Evolutionary conservation across 2,113 vertebrate genomes (phyloP), one percentile per base, ranked within the genome.

Genomic region (Chaetops frenatus): DNA sequence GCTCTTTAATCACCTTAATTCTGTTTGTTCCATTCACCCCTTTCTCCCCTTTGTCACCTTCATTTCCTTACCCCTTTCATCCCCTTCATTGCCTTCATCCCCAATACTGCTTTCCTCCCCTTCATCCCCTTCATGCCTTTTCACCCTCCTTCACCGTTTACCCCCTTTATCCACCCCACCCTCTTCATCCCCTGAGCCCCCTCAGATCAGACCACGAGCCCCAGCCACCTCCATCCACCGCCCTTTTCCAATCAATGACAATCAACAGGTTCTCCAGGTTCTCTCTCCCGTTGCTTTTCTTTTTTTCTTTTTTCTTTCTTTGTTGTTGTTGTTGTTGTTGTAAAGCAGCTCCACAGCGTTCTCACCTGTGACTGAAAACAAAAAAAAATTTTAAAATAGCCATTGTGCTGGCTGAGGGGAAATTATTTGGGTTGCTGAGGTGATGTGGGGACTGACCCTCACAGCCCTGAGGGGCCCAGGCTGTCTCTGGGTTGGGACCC

Each of bases 381-480:
- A 58, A 2, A 9, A 7, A 11, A 24, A 18, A n/a, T n/a, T n/a
- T n/a, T n/a, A 28, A 19, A 5, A 42, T 25, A 28, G 2, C 24
- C 33, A 28, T 2, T 1, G 0, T 62, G 4, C 28, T 20, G 31
- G 6, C 45, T 58, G 65, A 74, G 50, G 33, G 47, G 29, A 67
- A 57, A 14, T 20, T 0, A 7, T 6, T 5, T n/a, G 42, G 24
- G 2, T 22, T 14, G 1, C 22, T 78, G 44, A 31, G 64, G 44
- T 29, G 70, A 4, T 38, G 33, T 2, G 2, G 5, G 62, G 48
- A 6, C 6, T 4, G 58, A 12, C 3, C 23, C 66, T 56, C 35
- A 2, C 10, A 42, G 50, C 21, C 45, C 42, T 7, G 44, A 27
- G 47, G 58, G 38, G 9, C 15, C 28, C n/a, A 47, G 65, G 70